Evolutionary conservation across 2,113 vertebrate genomes (phyloP), one percentile per base, ranked within the genome.

Genomic region (Merops nubicus): DNA sequence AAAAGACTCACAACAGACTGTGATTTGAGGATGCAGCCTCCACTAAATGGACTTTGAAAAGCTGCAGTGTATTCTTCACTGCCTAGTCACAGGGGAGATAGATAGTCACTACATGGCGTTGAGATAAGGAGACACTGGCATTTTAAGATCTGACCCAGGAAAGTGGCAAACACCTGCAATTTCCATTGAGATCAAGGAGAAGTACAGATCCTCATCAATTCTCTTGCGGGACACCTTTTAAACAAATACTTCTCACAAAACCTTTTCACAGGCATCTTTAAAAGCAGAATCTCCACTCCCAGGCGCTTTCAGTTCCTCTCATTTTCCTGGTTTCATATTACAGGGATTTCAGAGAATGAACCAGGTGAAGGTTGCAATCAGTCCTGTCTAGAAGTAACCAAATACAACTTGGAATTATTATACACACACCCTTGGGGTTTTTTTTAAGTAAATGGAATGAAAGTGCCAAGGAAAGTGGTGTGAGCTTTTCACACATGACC

Each of bases 271-370:
- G 15, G 47, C 48, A 54, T 7, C 60, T 70, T 70, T 77, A 42
- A 73, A 79, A 91, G 69, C 34, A 79, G 29, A 54, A 15, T 45
- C n/a, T 80, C 11, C 17, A 5, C 42, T 45, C 6, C 33, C 47
- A 73, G 42, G 23, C 8, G 2, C 65, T 96, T 74, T 85, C 60
- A n/a, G n/a, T 80, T 96, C 82, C 62, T 95, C 78, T 95, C 0
- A 3, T 91, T 94, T 85, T 92, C 38, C 15, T 82, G 50, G 36
- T 34, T 97, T 97, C 59, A 34, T 56, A 62, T 91, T 95, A 89
- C 79, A 81, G 78, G 68, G 64, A 93, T 88, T 85, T 16, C 79
- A 67, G 72, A 84, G 92, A 47, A 38, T 38, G 59, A 93, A 60
- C 43, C 60, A 70, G 50, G 67, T 50, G 51, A 75, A 77, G 53